Evolutionary conservation across 2,113 vertebrate genomes (phyloP), one percentile per base, ranked within the genome.

Genomic region (Brachirus orientalis): DNA sequence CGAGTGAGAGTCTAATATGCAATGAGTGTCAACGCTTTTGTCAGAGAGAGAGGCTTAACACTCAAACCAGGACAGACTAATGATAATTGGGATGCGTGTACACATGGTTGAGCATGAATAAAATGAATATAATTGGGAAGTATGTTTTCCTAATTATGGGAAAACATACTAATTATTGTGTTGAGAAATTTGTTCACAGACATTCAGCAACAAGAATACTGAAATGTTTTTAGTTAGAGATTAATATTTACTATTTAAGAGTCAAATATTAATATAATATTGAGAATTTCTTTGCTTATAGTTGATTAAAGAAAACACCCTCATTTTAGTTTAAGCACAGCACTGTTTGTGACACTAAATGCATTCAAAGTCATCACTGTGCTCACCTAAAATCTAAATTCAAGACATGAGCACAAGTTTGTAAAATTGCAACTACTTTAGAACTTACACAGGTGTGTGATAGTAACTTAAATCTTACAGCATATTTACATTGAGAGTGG

Each of bases 1-100:
- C 16, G 54, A 61, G 59, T 11, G 48, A 36, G 43, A 58, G 63
- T 17, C 58, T 81, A 60, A 72, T 75, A 59, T 72, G 35, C 37
- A 20, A 75, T 58, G 55, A 63, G 73, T 40, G 63, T 78, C 65
- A 10, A 50, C 3, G 65, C 47, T 40, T 73, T 66, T 72, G 48
- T 60, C 38, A 38, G 58, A 47, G 22, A 70, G 38, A 51, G 28
- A 37, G 33, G 7, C 51, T 59, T 43, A 19, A 43, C 38, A 53
- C 10, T 19, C 28, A 57, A 48, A 65, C 45, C 36, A 10, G 16
- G 18, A 28, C 41, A 13, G 45, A 65, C 10, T 36, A 22, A 63
- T n/a, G 46, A 9, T 50, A 28, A 38, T 9, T 13, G 18, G 55
- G 28, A 43, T n/a, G 14, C 3, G 4, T 10, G 18, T 37, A 11